Evolutionary conservation across 1,140 invertebrate species (phyloP).

Genomic region (Drosophila micromelanica): DNA sequence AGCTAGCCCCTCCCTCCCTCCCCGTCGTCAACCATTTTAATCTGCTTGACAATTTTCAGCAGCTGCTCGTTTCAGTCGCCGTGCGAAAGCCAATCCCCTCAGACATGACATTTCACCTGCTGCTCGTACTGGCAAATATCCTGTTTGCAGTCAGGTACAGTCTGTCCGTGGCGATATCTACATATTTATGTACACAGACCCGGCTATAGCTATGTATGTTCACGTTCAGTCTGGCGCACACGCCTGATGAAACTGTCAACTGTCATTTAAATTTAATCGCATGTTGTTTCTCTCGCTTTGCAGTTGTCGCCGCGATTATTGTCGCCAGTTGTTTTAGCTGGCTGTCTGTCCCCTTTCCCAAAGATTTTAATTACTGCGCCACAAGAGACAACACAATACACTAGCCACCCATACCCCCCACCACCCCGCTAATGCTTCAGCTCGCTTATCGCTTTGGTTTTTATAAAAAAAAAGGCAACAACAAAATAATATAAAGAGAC

Average conservation of each 20-base stretch:
- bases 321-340: constrained; percentile 19
- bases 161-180: neutral
- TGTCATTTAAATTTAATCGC: constrained; percentile 56
- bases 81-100: constrained; percentile 4
- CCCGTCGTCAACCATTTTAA: constrained; percentile 9
- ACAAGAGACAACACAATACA: constrained; percentile 35
- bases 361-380: constrained; percentile 47
- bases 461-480: constrained; percentile 30
- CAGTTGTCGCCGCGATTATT: constrained; percentile 56
- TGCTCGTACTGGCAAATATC: constrained; percentile 31
- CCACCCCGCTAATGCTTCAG: constrained; percentile 1
- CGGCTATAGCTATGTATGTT: constrained; percentile 23
- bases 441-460: constrained; percentile 48
- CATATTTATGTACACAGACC: constrained; percentile 19
- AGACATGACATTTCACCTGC: constrained; percentile 36
- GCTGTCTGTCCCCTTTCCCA: neutral
- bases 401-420: neutral
- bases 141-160: constrained; percentile 12
- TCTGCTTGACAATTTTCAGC: constrained; percentile 39
- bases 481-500: constrained; percentile 35
- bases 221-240: constrained; percentile 27
- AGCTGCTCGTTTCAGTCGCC: constrained; percentile 5
- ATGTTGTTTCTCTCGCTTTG: constrained; percentile 55
- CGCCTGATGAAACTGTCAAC: constrained; percentile 50
- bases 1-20: neutral